Percentiles rank a stretch among this genome's conserved stretches.
Conservation (phyloP, 2,888 invertebrate genomes). For the Venusia cambrica region DNA sequence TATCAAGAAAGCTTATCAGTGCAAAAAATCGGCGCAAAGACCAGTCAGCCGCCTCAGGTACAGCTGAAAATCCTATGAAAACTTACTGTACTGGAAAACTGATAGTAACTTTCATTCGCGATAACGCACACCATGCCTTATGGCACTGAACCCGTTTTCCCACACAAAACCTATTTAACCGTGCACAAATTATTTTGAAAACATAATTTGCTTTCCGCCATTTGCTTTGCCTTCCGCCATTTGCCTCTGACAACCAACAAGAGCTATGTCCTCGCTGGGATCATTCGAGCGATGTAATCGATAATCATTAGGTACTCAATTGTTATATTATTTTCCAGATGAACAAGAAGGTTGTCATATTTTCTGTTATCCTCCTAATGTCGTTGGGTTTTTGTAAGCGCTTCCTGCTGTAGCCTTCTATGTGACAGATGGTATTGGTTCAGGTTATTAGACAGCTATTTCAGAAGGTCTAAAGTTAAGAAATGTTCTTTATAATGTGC, state of each 20-base stretch:
- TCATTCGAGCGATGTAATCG: conserved; percentile 47
- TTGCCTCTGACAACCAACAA: conserved; percentile 34
- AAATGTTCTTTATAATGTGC: too few relatives aligned
- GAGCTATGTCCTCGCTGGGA: conserved; percentile 34
- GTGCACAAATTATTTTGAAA: conserved; percentile 48
- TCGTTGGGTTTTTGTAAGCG: neutral
- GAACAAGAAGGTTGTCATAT: conserved; percentile 16
- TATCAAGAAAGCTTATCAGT: too few relatives aligned
- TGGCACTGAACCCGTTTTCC: conserved; percentile 28
- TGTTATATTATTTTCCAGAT: conserved; percentile 30
- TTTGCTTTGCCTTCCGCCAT: conserved; percentile 50
- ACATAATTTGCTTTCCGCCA: conserved; percentile 56
- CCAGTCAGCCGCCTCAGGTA: too few relatives aligned
- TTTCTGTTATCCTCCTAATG: conserved; percentile 6
- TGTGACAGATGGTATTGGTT: conserved; percentile 3
- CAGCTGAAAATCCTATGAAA: too few relatives aligned
- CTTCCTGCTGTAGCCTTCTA: conserved; percentile 2
- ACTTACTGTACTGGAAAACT: too few relatives aligned
- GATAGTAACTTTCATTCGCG: too few relatives aligned
- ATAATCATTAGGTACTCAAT: conserved; percentile 48
- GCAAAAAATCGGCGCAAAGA: too few relatives aligned
- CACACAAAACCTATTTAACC: conserved; percentile 36
- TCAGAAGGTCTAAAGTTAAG: too few relatives aligned
- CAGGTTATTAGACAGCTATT: too few relatives aligned
- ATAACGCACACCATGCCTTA: too few relatives aligned